Evolutionary conservation across 2,797 vertebrate species (phyloP), one percentile per base, ranked within the genome.

Genomic region (Gadopsis marmoratus): DNA sequence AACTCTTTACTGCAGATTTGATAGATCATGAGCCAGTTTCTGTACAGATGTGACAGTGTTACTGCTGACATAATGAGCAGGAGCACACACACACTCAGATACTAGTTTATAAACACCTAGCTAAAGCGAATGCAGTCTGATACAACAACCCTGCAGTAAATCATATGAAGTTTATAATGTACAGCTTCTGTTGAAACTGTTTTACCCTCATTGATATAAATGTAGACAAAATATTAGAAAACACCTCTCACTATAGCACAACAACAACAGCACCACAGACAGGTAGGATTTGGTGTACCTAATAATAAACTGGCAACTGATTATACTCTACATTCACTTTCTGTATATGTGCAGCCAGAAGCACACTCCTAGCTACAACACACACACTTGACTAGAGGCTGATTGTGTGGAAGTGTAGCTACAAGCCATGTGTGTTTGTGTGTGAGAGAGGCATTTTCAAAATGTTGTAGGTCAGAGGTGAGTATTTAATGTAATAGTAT

Each of bases 1-100:
- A 56, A 63, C 29, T 39, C 37, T 39, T 39, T 39, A 39, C 9
- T 53, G 54, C 47, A 71, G 62, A 37, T 79, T 56, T 55, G 1
- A 53, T 60, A 7, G 26, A 35, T 66, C 21, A 11, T 23, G 29
- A 50, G 17, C 56, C 19, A 8, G 51, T 71, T 71, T 62, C 50
- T 55, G 47, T 23, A 21, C n/a, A 37, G 21, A 62, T 61, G 63
- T 58, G 50, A 54, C 23, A 33, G 35, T 39, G 21, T 45, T 26
- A 29, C 9, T 26, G 39, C 10, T 29, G 7, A 2, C 8, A 4
- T 51, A 9, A 21, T 54, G 35, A 43, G 12, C 3, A n/a, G 1
- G 45, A 43, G 23, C 37, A 26, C 26, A 26, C 26, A 41, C 8
- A 19, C 21, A 5, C 10, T 19, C 2, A 13, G 7, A 33, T 53